Evolutionary conservation across 2,888 invertebrate genomes (phyloP), one percentile per base, ranked within the genome.

Genomic region (Hydroisotoma schaefferi): DNA sequence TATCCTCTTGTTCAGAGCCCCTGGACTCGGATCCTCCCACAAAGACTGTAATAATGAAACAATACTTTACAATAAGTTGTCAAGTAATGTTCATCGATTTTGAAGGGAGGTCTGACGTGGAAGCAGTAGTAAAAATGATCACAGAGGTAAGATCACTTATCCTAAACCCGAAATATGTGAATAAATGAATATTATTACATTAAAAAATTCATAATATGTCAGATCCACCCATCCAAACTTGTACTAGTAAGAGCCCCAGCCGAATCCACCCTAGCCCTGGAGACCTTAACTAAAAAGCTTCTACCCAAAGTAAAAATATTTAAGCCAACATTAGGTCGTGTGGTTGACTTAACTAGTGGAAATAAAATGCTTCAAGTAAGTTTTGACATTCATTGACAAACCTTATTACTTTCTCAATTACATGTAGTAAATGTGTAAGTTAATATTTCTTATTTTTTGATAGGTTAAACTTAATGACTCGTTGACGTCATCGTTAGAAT

Each of bases 41-140:
- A 10, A 65, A 62, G 51, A 49, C 47, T 20, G 20, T 60, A 20
- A 55, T 23, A 6, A 43, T 43, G 6, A 57, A 40, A 26, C 59
- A 60, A 22, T 49, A 46, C 6, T 51, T 65, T 38, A 49, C 57
- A 2, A 57, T 65, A 5, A 65, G 53, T 37, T 62, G 62, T 46
- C 57, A 53, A 46, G 52, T 65, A 3, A 53, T 54, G 38, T 65
- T 65, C 53, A 65, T 65, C 1, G 65, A 65, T 37, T 65, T 65
- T 60, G 65, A 65, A 40, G 65, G 65, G 20, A 47, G 65, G 27
- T 62, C 62, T 1, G 65, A 65, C 51, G 57, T 55, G 4, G 65
- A 65, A 29, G 29, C 65, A 1, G 37, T 54, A 37, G 20, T 59
- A 12, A 57, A 62, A 49, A 57, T 65, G 29, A 10, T 65, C 2